Evolutionary conservation across 2,888 invertebrate genomes (phyloP), one percentile per base, ranked within the genome.

Genomic region (Lasioglossum figueresi): DNA sequence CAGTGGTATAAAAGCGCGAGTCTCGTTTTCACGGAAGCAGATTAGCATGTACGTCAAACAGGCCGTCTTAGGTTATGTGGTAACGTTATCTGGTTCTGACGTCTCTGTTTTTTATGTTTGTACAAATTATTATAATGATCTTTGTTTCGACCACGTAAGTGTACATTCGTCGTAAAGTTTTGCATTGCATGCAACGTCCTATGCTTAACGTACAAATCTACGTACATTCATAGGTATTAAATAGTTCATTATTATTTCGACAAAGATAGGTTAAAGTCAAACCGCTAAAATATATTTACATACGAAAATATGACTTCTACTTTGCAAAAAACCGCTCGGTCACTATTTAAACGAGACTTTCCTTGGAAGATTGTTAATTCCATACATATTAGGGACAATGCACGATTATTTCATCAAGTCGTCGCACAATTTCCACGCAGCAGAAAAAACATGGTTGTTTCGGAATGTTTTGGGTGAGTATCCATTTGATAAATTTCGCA

Each of bases 221-320:
- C 12, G 77, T 10, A 43, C 3, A 40, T 43, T 37, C 52, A 37
- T 59, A 16, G 0, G 14, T 43, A 34, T 34, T 37, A 37, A 37
- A 37, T 37, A 43, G 23, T 80, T 75, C 12, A 10, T 59, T 76
- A 19, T 8, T 37, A 14, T 14, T 66, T 31, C 31, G 16, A 31
- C 27, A 12, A 12, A 4, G 23, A n/a, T 66, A 79, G 77, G 77
- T 82, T 86, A 82, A n/a, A n/a, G 43, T 43, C 10, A 19, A 16
- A 40, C 14, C 27, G n/a, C 16, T 16, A 23, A 5, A 16, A 16
- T 43, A 73, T 63, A 34, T 68, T 27, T 59, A 34, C 4, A 72
- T 8, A 37, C 56, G 66, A n/a, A 72, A 75, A 81, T 45, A 87
- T 87, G 87, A 78, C 82, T 34, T 77, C 43, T 14, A 72, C 59